phyloP scores from a whole-genome alignment of 53 echinoderm and acorn worm species.

The Temnopleurus reevesii region DNA sequence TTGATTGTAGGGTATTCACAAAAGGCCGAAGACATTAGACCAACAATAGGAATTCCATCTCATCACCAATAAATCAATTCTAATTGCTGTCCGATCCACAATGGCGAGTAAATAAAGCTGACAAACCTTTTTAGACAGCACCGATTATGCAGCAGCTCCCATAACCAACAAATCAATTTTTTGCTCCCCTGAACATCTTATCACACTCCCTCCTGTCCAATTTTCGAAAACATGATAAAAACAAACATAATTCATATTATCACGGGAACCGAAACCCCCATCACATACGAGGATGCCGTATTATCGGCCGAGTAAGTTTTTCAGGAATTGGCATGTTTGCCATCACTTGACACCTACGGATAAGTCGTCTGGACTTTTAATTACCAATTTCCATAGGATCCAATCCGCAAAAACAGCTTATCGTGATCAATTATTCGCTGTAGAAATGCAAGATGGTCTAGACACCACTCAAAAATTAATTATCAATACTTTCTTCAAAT shows the following conservation, averaged over 20 bases:
- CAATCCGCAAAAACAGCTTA: neutral
- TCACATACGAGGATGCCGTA: neutral
- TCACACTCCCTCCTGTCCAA: neutral
- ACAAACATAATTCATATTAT: neutral
- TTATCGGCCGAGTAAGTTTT: neutral
- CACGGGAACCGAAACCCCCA: neutral
- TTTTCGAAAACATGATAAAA: neutral
- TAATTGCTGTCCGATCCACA: neutral
- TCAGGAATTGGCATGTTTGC: neutral
- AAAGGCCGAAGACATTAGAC: neutral
- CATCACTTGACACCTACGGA: neutral
- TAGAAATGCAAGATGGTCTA: slow-evolving; percentile 6
- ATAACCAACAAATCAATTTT: slow-evolving; percentile 27
- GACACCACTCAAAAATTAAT: neutral
- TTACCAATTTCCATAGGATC: slow-evolving; percentile 13
- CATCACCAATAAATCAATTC: slow-evolving; percentile 44
- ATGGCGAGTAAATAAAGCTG: slow-evolving; percentile 35
- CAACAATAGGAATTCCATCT: neutral
- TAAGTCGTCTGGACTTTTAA: slow-evolving; percentile 1
- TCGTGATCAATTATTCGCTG: neutral
- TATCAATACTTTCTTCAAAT: neutral
- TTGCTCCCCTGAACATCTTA: neutral
- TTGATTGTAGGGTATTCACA: neutral
- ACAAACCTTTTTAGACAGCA: slow-evolving; percentile 13
- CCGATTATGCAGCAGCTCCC: neutral